Percentiles rank a stretch among this genome's conserved stretches.
Evolutionary conservation across 2,888 invertebrate genomes (phyloP).

Genomic region (Dryadula phaetusa): DNA sequence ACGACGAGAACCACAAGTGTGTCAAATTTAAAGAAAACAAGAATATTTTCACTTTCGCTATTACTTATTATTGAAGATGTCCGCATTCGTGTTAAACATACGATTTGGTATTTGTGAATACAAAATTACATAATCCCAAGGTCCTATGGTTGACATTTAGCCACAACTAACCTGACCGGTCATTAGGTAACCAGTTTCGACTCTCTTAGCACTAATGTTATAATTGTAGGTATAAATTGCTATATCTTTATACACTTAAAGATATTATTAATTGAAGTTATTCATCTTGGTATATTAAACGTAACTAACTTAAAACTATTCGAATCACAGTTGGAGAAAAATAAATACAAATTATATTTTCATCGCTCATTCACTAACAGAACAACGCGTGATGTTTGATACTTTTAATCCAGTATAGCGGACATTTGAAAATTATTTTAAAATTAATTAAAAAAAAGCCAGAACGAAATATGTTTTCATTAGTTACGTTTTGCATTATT

Average conservation of each 20-base stretch:
- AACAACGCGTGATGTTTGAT: background rate
- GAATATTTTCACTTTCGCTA: constrained; percentile 40
- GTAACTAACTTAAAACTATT: background rate
- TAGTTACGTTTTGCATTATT: background rate
- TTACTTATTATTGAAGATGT: background rate
- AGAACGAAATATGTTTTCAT: no score
- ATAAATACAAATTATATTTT: no score
- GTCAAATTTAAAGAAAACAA: background rate
- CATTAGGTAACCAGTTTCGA: constrained; percentile 72
- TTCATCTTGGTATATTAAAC: background rate
- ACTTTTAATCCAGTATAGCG: no score
- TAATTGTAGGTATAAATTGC: constrained; percentile 45
- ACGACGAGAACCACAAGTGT: background rate
- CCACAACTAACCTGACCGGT: constrained; percentile 65
- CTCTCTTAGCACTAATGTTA: constrained; percentile 47
- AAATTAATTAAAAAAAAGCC: no score
- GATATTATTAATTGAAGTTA: background rate
- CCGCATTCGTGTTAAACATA: constrained; percentile 61
- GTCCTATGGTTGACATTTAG: constrained; percentile 79
- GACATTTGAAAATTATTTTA: no score
- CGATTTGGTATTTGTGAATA: constrained; percentile 50
- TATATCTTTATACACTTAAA: constrained; percentile 19
- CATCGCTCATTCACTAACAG: background rate
- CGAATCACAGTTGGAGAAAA: background rate
- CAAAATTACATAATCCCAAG: constrained; percentile 73